These are phyloP conservation scores for Heliconius hermathena DNA, from an alignment of 1,140 invertebrate genomes.

Conservation along the genomic window DNA sequence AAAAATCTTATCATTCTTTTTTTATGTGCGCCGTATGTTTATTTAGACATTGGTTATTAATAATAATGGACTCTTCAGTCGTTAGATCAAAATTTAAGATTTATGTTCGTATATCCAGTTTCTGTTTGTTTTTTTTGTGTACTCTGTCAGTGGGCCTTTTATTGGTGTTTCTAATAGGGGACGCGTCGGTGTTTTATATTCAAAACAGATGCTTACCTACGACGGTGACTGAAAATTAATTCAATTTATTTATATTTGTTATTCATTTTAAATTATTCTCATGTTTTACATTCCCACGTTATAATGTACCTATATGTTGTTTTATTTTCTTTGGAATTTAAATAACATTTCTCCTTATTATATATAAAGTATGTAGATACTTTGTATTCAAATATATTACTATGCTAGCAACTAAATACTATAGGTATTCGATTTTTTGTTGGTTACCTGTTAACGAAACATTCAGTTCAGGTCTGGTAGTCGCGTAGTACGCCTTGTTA, in stretches of 20 bases:
- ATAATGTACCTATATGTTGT: conserved; percentile 43
- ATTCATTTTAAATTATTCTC: conserved; percentile 67
- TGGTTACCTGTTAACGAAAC: conserved; percentile 29
- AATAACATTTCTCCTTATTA: background rate
- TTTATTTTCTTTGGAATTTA: conserved; percentile 8
- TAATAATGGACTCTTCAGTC: conserved; percentile 76
- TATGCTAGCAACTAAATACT: background rate
- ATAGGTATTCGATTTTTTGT: conserved; percentile 25
- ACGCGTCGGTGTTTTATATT: conserved; percentile 72
- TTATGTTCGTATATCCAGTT: conserved; percentile 53
- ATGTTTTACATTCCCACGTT: conserved; percentile 71
- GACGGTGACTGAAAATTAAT: conserved; percentile 70
- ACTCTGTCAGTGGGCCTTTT: conserved; percentile 63
- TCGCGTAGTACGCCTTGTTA: conserved; percentile 53
- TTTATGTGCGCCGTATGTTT: conserved; percentile 70
- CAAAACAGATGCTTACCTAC: conserved; percentile 74
- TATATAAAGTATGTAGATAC: background rate
- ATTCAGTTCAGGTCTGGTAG: conserved; percentile 48
- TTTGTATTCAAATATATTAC: background rate
- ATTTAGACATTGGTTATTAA: conserved; percentile 81
- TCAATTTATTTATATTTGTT: conserved; percentile 71
- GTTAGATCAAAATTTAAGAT: conserved; percentile 80
- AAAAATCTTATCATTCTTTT: conserved; percentile 64
- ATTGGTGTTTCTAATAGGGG: conserved; percentile 62
- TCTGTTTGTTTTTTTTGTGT: conserved; percentile 68